phyloP scores from a whole-genome alignment of 2,888 invertebrate species.

The Tipula vernalis region DNA sequence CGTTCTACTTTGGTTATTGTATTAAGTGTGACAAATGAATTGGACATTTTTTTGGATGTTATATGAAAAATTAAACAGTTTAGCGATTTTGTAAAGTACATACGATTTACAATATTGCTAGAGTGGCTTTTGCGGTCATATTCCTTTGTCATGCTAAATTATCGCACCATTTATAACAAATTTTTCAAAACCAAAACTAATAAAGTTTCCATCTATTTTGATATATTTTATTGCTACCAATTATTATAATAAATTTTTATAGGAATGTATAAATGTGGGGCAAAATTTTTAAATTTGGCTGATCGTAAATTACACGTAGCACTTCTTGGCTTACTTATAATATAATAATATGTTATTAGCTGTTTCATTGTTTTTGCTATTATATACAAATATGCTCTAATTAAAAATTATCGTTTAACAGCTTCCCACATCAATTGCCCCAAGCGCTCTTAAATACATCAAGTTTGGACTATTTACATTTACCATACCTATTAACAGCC shows the following conservation, averaged over 20 bases:
- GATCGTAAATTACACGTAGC: background rate
- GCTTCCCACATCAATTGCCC: constrained; percentile 4
- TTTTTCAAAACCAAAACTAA: background rate
- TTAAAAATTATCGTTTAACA: background rate
- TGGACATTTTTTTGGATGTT: background rate
- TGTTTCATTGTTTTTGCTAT: background rate
- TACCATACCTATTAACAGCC: background rate
- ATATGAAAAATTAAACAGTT: background rate
- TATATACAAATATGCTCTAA: background rate
- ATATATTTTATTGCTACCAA: background rate
- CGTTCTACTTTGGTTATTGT: background rate
- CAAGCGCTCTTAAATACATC: background rate
- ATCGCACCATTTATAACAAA: background rate
- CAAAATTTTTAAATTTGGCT: background rate
- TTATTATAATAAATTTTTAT: background rate
- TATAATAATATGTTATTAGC: background rate
- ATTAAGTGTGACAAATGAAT: background rate
- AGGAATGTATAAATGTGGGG: background rate
- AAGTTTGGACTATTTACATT: background rate
- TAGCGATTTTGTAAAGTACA: background rate
- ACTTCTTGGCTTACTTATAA: background rate
- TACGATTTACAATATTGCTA: background rate
- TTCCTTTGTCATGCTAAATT: background rate
- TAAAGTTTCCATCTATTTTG: background rate
- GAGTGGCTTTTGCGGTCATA: background rate